Base-by-base conservation (phyloP, 2,113 vertebrate species). In the Neogale vison region DNA sequence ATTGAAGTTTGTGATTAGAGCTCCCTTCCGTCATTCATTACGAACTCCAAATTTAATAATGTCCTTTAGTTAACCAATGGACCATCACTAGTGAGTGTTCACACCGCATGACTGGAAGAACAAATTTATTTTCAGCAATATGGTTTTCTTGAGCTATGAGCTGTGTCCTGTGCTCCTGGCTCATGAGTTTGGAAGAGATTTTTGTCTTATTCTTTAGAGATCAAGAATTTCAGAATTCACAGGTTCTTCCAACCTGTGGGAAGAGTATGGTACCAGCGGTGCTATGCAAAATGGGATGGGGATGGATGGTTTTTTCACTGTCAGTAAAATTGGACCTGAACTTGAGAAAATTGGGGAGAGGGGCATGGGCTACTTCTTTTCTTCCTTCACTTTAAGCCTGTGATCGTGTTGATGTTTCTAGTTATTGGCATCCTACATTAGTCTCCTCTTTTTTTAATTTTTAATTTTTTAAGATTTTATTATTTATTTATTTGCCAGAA, bases 141-240 rank as follows among this genome's bases (percentile, higher is more conserved):
- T 83, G 84, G 34, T 95, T 97, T 97, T 86, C 88, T 59, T 90
- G 97, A 76, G 81, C 88, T 90, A 8, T 59, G 95, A 91, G 63
- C 85, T 90, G 77, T 97, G 86, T 93, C 76, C 50, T 80, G 2
- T 21, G 24, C 45, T 91, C 82, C 80, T 82, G 81, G 86, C 29
- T 95, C 39, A 45, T 85, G 93, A 71, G 17, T 95, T 95, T 85
- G 63, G 89, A 63, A 82, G 42, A 59, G 69, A 10, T 88, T 93
- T 52, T 52, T 52, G 24, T 55, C 21, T 59, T 95, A 76, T 45
- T 90, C 90, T 90, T 20, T 39, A 85, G 93, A 84, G 42, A 88
- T 57, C 10, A 26, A 88, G 74, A 84, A 52, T 96, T 88, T 96
- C 84, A 85, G 45, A 76, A 85, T 85, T 88, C 52, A 77, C 4